Evolutionary conservation across 2,888 invertebrate genomes (phyloP), one percentile per base, ranked within the genome.

Genomic region (Hermaeophaga mercurialis): DNA sequence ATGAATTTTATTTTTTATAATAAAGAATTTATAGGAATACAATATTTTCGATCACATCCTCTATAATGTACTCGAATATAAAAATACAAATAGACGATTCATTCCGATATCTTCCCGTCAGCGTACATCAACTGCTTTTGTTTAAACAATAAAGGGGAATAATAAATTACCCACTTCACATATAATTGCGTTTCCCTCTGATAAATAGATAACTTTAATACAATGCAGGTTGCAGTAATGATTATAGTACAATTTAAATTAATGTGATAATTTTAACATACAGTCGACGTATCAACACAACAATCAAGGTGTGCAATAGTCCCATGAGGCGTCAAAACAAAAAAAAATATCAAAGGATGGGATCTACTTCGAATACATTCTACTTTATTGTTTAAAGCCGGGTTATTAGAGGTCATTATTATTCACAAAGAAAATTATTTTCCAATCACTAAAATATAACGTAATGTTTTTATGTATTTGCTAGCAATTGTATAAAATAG

Each of bases 151-250:
- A 28, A 45, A 45, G 18, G 22, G 17, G 14, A 45, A 45, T 45
- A 45, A 45, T 45, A 45, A 45, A 45, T 45, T 31, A 45, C 45
- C 33, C 45, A 31, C 45, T 18, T 45, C 45, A 18, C 33, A 45
- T n/a, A 33, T 31, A 45, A 45, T 31, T 28, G 31, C 33, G 45
- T 45, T 45, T 45, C 45, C 45, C 17, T n/a, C 15, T 18, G 45
- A 45, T 45, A 45, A n/a, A 8, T 33, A 45, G 45, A 45, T 31
- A 45, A 18, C 17, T 31, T 33, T 45, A 45, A n/a, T 45, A 45
- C 45, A 45, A 33, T 45, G 33, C 45, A 45, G 18, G 45, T 45
- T 45, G 45, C 33, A 45, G 45, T 45, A 33, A 45, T 11, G 45
- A 45, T 28, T 26, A 24, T n/a, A 22, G 28, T 45, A 45, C 45